Conservation (phyloP, 2,797 vertebrate genomes). For the Champsocephalus gunnari region DNA sequence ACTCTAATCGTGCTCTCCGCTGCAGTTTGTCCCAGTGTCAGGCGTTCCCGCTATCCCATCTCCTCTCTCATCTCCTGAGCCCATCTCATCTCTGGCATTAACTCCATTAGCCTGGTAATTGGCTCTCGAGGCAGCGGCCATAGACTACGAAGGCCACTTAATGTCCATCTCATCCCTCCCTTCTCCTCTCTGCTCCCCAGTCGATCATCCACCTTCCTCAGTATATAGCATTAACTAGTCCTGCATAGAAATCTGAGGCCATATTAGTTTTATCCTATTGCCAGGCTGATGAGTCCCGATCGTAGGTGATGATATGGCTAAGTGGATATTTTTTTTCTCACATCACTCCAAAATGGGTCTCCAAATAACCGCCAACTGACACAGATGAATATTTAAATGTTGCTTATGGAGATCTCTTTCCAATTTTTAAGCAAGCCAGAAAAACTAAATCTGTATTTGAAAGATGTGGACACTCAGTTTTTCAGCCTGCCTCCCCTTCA, state of each 20-base stretch:
- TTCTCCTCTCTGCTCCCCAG: constrained; percentile 64
- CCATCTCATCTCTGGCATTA: constrained; percentile 83
- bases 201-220: constrained; percentile 84
- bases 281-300: constrained; percentile 82
- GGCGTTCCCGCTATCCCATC: constrained; percentile 47
- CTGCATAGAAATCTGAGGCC: constrained; percentile 82
- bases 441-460: constrained; percentile 81
- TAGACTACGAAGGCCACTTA: constrained; percentile 76
- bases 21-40: constrained; percentile 74
- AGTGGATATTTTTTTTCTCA: constrained; percentile 84
- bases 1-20: constrained; percentile 69
- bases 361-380: constrained; percentile 79
- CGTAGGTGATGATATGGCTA: constrained; percentile 81
- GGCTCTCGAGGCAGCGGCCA: constrained; percentile 76
- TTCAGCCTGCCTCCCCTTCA: constrained; percentile 50
- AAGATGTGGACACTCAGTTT: constrained; percentile 74
- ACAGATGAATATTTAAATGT: constrained; percentile 88
- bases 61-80: constrained; percentile 64
- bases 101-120: constrained; percentile 86
- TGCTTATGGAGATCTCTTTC: constrained; percentile 78
- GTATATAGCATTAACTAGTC: constrained; percentile 86
- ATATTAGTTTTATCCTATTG: constrained; percentile 86
- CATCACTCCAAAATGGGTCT: constrained; percentile 80
- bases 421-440: constrained; percentile 72
- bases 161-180: constrained; percentile 73